A percentile compares a stretch with the other conserved stretches of the same genome.
These are phyloP conservation scores for Iphiclides podalirius DNA, from an alignment of 2,888 invertebrate species.

Conservation along the genomic window DNA sequence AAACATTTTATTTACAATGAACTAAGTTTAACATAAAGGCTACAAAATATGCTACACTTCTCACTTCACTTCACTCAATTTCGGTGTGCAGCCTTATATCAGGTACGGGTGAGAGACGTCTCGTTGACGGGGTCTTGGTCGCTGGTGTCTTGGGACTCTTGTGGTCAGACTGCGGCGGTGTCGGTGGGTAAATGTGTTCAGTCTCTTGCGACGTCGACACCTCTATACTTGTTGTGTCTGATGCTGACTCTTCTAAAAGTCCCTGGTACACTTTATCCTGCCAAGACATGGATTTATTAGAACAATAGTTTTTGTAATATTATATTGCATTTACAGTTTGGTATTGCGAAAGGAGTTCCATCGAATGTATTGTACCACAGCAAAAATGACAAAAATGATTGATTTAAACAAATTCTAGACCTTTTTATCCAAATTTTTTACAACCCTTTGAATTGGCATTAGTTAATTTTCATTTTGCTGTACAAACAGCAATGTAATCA, in stretches of 20 bases:
- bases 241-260: conserved; percentile 40
- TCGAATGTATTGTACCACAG: too few species aligned
- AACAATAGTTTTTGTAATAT: conserved; percentile 1
- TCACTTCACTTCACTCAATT: conserved; percentile 23
- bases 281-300: neutral
- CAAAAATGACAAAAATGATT: too few species aligned
- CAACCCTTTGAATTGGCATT: too few species aligned
- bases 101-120: conserved; percentile 37
- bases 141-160: conserved; percentile 65
- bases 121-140: conserved; percentile 57
- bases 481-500: too few species aligned
- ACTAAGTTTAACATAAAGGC: neutral
- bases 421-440: too few species aligned
- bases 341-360: too few species aligned
- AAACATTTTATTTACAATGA: neutral
- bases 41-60: neutral
- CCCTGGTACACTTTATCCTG: conserved; percentile 65
- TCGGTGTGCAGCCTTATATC: conserved; percentile 37
- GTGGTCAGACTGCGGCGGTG: conserved; percentile 69
- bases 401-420: too few species aligned
- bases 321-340: neutral
- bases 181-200: conserved; percentile 63
- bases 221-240: conserved; percentile 32
- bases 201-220: conserved; percentile 41
- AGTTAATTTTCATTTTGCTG: too few species aligned